phyloP scores from a whole-genome alignment of 2,888 invertebrate genomes.

The Patella depressa region DNA sequence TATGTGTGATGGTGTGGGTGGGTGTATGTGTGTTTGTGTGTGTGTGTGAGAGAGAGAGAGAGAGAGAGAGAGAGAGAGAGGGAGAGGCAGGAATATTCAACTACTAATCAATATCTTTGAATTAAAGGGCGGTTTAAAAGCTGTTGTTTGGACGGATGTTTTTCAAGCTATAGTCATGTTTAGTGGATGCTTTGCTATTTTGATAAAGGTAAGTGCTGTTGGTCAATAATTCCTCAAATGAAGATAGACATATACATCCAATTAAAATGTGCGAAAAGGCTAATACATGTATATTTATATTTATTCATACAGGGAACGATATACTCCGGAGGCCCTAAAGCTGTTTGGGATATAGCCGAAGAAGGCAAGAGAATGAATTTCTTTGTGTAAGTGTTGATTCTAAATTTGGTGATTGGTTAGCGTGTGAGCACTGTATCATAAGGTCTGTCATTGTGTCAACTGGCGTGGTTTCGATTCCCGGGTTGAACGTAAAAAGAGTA shows the following conservation, averaged over 20 bases:
- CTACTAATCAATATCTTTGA: background rate
- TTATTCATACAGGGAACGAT: background rate
- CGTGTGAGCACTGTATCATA: too few relatives aligned
- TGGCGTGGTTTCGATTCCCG: too few relatives aligned
- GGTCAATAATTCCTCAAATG: background rate
- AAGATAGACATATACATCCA: too few relatives aligned
- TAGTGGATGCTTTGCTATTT: constrained; percentile 36
- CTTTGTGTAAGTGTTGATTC: constrained; percentile 55
- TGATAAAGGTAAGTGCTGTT: constrained; percentile 36
- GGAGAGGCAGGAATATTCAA: background rate
- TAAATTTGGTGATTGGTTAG: too few relatives aligned
- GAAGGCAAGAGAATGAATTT: constrained; percentile 63
- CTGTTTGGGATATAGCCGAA: constrained; percentile 57
- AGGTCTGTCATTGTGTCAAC: too few relatives aligned
- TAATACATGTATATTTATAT: too few relatives aligned
- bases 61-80: too few relatives aligned
- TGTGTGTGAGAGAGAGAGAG: too few relatives aligned
- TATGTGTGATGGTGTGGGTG: too few relatives aligned
- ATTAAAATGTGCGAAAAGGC: too few relatives aligned
- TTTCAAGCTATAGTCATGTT: constrained; percentile 43
- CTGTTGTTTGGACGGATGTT: constrained; percentile 47
- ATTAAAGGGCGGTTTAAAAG: constrained; percentile 42
- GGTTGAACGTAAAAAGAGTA: too few relatives aligned
- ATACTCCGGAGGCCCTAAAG: constrained; percentile 53
- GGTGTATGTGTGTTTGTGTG: background rate